Evolutionary conservation across 1,140 invertebrate species (phyloP).

Genomic region (Lycorma delicatula): DNA sequence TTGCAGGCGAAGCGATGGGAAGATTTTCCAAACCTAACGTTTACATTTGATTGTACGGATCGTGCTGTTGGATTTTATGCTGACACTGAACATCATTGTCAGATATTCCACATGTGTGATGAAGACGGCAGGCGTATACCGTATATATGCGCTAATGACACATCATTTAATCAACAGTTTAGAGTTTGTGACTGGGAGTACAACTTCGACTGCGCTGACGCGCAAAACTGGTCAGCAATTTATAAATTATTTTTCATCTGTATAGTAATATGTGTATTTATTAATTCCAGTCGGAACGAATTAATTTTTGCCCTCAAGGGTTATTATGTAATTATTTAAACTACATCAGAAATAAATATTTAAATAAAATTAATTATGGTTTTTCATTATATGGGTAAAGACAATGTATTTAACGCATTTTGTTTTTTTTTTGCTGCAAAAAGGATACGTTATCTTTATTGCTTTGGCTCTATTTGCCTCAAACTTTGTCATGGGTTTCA

Average conservation of each 20-base stretch:
- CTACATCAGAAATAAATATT: neutral
- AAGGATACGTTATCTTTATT: no score
- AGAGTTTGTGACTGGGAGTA: slow-evolving; percentile 52
- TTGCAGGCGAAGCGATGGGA: slow-evolving; percentile 45
- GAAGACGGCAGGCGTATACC: slow-evolving; percentile 51
- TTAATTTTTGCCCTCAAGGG: no score
- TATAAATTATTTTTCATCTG: no score
- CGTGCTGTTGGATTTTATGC: slow-evolving; percentile 51
- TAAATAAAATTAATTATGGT: neutral
- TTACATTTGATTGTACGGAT: slow-evolving; percentile 49
- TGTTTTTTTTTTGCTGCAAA: no score
- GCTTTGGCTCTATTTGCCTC: no score
- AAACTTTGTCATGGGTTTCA: no score
- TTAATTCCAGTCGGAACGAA: no score
- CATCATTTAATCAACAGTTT: slow-evolving; percentile 51
- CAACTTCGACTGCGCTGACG: slow-evolving; percentile 48
- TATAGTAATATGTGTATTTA: neutral
- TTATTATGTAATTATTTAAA: no score
- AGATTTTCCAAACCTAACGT: slow-evolving; percentile 51
- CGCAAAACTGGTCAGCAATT: slow-evolving; percentile 40
- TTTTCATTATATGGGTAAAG: no score
- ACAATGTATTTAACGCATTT: no score
- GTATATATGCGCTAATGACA: slow-evolving; percentile 51
- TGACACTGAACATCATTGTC: slow-evolving; percentile 52
- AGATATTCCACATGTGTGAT: slow-evolving; percentile 57